Evolutionary conservation across 2,113 vertebrate genomes (phyloP).

Genomic region (Siphamia tubifer): DNA sequence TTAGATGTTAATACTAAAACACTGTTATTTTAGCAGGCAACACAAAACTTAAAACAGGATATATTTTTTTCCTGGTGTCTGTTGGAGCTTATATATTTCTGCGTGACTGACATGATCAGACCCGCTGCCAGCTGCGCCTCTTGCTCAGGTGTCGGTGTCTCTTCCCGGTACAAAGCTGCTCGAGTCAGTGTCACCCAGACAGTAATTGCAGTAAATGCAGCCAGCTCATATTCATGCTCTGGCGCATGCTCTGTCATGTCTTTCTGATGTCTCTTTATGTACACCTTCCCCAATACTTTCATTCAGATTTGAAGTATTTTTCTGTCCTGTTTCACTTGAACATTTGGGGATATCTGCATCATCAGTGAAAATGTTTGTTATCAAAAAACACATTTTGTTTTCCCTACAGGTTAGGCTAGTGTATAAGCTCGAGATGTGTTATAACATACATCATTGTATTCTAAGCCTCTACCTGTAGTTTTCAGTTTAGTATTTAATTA

Average conservation of each 20-base stretch:
- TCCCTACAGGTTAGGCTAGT: too few species aligned
- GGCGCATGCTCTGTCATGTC: constrained; percentile 30
- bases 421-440: too few species aligned
- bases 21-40: not conserved
- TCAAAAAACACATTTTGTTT: not conserved
- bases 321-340: not conserved
- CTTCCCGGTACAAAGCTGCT: constrained; percentile 13
- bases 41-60: not conserved
- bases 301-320: not conserved
- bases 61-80: not conserved
- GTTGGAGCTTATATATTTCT: not conserved
- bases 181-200: constrained; percentile 37
- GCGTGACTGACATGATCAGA: constrained; percentile 11
- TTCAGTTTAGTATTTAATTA: too few species aligned
- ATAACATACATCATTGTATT: too few species aligned
- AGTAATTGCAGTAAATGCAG: constrained; percentile 55
- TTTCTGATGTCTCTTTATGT: not conserved
- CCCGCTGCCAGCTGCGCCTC: constrained; percentile 15
- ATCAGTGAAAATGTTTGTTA: not conserved
- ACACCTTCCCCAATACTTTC: not conserved
- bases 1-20: not conserved
- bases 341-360: not conserved
- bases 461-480: too few species aligned
- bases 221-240: constrained; percentile 37
- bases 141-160: constrained; percentile 37